These are phyloP conservation scores for Ormia ochracea DNA, from an alignment of 2,888 invertebrate species.

Conservation along the genomic window DNA sequence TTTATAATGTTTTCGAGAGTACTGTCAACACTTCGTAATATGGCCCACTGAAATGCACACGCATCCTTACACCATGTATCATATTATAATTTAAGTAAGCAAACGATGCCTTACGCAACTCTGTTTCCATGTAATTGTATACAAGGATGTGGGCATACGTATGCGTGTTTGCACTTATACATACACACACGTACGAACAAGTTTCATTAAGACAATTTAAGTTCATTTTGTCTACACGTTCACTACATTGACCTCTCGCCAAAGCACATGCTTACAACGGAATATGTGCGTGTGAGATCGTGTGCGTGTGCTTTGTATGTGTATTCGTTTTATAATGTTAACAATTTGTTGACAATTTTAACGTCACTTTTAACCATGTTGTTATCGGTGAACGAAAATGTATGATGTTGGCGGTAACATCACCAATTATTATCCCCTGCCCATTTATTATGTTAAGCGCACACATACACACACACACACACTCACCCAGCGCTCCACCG, in stretches of 20 bases:
- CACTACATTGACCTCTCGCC: conserved; percentile 42
- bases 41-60: no score
- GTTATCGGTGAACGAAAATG: conserved; percentile 14
- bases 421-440: conserved; percentile 39
- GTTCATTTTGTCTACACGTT: conserved; percentile 32
- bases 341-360: conserved; percentile 56
- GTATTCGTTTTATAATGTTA: conserved; percentile 41
- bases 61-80: not conserved
- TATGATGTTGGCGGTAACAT: conserved; percentile 30
- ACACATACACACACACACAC: not conserved
- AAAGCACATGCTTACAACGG: not conserved
- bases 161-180: no score
- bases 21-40: not conserved
- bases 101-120: not conserved
- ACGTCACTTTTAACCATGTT: conserved; percentile 30
- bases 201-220: not conserved
- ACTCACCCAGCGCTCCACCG: not conserved
- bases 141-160: not conserved
- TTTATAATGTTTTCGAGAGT: not conserved
- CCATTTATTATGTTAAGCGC: conserved; percentile 36
- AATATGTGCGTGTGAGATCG: not conserved
- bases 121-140: not conserved
- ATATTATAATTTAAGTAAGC: not conserved
- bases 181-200: not conserved
- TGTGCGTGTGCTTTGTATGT: not conserved